phyloP scores from a whole-genome alignment of 2,113 vertebrate genomes.

The Puffinus mauretanicus region DNA sequence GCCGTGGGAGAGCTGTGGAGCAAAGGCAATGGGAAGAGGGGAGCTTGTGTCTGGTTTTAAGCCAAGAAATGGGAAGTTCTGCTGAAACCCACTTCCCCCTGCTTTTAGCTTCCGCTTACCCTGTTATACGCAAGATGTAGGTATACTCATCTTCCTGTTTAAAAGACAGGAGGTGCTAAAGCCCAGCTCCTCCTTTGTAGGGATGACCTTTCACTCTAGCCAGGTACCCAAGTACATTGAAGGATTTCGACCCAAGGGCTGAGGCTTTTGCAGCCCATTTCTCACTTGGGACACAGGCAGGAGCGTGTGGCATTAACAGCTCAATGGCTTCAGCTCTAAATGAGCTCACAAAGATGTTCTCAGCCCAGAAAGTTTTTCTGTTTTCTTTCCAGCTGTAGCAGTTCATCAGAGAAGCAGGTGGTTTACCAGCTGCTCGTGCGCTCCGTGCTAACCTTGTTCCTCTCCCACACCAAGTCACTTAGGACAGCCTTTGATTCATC shows the following conservation, averaged over 20 bases:
- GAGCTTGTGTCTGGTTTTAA: background rate
- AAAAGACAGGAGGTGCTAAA: background rate
- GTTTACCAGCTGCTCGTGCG: accelerated
- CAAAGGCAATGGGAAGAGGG: background rate
- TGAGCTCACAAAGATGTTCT: background rate
- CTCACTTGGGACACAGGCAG: background rate
- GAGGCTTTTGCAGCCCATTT: background rate
- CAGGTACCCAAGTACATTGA: background rate
- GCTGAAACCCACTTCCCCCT: background rate
- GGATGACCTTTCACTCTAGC: background rate
- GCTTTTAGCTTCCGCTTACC: background rate
- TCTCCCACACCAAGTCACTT: background rate
- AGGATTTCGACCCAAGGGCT: background rate
- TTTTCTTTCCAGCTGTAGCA: background rate
- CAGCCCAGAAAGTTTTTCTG: background rate
- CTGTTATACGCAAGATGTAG: background rate
- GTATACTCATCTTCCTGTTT: background rate
- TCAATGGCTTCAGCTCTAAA: background rate
- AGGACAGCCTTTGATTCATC: background rate
- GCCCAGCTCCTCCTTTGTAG: background rate
- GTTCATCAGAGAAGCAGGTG: background rate
- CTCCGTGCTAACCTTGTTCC: background rate
- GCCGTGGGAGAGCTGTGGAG: background rate
- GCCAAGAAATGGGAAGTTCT: background rate
- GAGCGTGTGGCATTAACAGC: background rate